Conservation (phyloP, 1,140 invertebrate genomes). For the Macrotrachela quadricornifera region DNA sequence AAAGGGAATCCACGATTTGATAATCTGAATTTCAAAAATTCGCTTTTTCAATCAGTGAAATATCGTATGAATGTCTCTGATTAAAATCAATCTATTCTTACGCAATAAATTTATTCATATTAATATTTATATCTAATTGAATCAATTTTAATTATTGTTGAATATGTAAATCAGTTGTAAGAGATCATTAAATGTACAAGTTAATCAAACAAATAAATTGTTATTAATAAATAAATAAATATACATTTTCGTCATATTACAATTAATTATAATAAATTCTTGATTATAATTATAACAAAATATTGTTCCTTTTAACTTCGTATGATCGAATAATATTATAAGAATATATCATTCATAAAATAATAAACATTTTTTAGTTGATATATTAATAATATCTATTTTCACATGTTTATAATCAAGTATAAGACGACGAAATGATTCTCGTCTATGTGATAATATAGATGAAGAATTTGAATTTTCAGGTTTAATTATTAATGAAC, state of each 20-base stretch:
- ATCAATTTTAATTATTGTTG: too few relatives aligned
- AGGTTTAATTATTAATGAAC: not conserved
- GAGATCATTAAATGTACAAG: constrained; percentile 8
- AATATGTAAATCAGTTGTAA: constrained; percentile 3
- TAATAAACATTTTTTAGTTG: not conserved
- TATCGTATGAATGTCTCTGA: too few relatives aligned
- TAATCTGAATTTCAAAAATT: too few relatives aligned
- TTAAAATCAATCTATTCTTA: too few relatives aligned
- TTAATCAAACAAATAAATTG: too few relatives aligned
- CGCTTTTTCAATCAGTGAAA: too few relatives aligned
- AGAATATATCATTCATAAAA: constrained; percentile 5
- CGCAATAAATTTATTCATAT: constrained; percentile 6
- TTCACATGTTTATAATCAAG: constrained; percentile 7
- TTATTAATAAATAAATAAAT: too few relatives aligned
- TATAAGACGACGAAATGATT: constrained; percentile 1
- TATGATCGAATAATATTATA: constrained; percentile 5
- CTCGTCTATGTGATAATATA: not conserved
- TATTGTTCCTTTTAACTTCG: constrained; percentile 3
- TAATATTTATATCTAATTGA: not conserved
- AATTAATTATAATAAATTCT: constrained; percentile 7
- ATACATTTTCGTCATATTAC: not conserved
- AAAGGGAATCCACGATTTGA: too few relatives aligned
- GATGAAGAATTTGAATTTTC: not conserved
- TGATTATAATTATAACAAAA: constrained; percentile 8
- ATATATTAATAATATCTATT: constrained; percentile 3